A percentile compares a stretch with the other conserved stretches of the same genome.
Evolutionary conservation across 2,888 invertebrate species (phyloP).

Genomic region (Drosophila helvetica): DNA sequence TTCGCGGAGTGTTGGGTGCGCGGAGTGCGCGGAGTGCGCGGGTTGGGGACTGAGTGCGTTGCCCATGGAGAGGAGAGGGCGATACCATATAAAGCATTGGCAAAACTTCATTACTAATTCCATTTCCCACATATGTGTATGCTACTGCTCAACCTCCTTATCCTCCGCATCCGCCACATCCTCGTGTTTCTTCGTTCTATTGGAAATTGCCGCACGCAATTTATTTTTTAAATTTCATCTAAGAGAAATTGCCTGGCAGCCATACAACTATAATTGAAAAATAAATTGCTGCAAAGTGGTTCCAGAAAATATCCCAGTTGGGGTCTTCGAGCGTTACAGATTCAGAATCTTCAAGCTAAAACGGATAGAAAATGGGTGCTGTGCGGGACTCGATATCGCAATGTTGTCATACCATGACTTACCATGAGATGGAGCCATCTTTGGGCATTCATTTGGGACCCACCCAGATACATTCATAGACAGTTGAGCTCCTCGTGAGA

Average conservation of each 20-base stretch:
- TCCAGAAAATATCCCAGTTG: too few relatives aligned
- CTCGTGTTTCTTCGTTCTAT: not conserved
- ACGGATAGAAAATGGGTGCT: too few relatives aligned
- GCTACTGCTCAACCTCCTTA: not conserved
- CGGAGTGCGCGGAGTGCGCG: too few relatives aligned
- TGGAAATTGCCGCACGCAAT: slow-evolving; percentile 31
- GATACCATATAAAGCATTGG: slow-evolving; percentile 26
- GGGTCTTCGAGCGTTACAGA: too few relatives aligned
- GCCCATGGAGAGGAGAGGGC: not conserved
- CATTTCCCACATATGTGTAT: slow-evolving; percentile 37
- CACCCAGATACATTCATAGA: too few relatives aligned
- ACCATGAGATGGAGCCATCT: too few relatives aligned
- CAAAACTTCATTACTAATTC: slow-evolving; percentile 61
- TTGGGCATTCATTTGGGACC: too few relatives aligned
- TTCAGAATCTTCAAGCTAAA: too few relatives aligned
- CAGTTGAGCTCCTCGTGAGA: too few relatives aligned
- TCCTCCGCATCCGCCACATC: not conserved
- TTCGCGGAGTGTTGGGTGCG: not conserved
- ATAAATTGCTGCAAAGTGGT: not conserved
- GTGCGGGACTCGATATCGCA: too few relatives aligned
- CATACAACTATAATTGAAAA: not conserved
- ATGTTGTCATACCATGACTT: too few relatives aligned
- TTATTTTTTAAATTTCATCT: slow-evolving; percentile 38
- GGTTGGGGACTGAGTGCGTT: not conserved
- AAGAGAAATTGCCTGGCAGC: not conserved